Evolutionary conservation across 2,888 invertebrate species (phyloP), one percentile per base, ranked within the genome.

Genomic region (Cosmopolites sordidus): DNA sequence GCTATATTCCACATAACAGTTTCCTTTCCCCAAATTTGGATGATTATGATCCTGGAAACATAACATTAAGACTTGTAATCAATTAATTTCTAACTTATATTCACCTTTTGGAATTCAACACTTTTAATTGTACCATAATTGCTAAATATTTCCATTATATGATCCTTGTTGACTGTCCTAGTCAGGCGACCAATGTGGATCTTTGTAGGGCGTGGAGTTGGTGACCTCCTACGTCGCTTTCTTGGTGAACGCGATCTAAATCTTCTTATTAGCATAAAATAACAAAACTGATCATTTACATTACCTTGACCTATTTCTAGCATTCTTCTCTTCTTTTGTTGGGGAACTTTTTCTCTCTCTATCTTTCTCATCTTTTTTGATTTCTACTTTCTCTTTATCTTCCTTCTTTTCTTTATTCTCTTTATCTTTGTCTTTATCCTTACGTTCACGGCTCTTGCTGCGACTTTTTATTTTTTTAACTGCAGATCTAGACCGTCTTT

Each of bases 171-270:
- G 1, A 98, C 92, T 69, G 98, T 98, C 16, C 94, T 78, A 0
- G 96, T 95, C 54, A 98, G 76, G 8, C 91, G 84, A 0, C 95
- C 96, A 56, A 98, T 88, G 70, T 97, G 96, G 66, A 98, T 93
- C 68, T 96, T 89, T 1, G 89, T 89, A 0, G 96, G 93, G 37
- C 90, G 83, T 0, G 95, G 95, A 1, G 91, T 89, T 0, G 94
- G 92, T 0, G 94, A 92, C 30, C 92, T 84, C 66, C 91, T 89
- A 8, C 91, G 83, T 1, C 84, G 78, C 64, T 83, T 83, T 58
- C 86, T 81, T 48, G 84, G 83, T 16, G 84, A 82, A 1, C 78
- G 74, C 1, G 82, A 81, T 18, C 84, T n/a, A n/a, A n/a, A n/a
- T n/a, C n/a, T n/a, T n/a, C n/a, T n/a, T n/a, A n/a, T n/a, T n/a